A percentile compares a stretch with the other conserved stretches of the same genome.
phyloP scores from a whole-genome alignment of 2,888 invertebrate genomes.

The Argyra leucocephala region DNA sequence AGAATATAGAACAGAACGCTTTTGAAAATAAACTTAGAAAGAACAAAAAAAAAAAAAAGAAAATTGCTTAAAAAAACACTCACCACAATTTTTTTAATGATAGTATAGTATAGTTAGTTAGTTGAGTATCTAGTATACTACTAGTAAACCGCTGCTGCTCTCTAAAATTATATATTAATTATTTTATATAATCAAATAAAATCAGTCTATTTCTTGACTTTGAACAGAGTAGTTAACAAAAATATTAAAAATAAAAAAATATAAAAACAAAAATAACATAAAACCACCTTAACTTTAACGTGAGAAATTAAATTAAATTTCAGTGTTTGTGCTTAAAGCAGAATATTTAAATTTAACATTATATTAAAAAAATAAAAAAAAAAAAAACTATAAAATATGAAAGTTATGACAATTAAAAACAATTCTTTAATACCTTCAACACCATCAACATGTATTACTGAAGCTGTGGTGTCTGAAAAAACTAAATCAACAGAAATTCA shows the following conservation, averaged over 20 bases:
- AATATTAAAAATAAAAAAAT: background rate
- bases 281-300: no score
- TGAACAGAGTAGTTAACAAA: background rate
- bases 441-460: background rate
- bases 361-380: no score
- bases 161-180: background rate
- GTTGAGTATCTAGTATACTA: no score
- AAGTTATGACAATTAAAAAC: background rate
- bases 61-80: background rate
- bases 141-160: background rate
- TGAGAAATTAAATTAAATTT: background rate
- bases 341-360: background rate
- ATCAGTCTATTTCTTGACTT: background rate
- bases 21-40: background rate
- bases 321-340: background rate
- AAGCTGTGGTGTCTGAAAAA: background rate
- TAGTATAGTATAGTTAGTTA: no score
- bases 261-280: no score
- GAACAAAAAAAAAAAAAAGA: background rate
- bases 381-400: background rate
- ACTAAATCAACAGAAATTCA: slow-evolving; percentile 12
- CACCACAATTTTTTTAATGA: background rate
- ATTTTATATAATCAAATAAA: background rate
- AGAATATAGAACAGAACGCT: background rate
- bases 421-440: background rate